These are phyloP conservation scores for Bradypus variegatus DNA, from an alignment of 2,797 vertebrate genomes.

Conservation along the genomic window DNA sequence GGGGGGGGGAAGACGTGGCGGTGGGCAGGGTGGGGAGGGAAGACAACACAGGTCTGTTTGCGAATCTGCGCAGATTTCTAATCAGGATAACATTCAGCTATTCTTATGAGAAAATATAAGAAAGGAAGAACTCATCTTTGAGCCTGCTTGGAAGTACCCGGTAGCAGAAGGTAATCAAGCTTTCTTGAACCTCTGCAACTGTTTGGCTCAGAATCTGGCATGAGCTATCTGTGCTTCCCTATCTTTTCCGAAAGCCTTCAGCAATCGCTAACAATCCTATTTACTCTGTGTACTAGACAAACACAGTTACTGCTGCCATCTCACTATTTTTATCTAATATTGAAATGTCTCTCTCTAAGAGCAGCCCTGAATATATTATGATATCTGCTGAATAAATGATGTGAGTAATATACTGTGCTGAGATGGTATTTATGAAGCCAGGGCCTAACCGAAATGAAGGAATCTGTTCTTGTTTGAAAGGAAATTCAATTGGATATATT, in stretches of 20 bases:
- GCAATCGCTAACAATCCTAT: slow-evolving; percentile 67
- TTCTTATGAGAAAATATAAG: slow-evolving; percentile 37
- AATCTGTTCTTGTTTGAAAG: slow-evolving; percentile 61
- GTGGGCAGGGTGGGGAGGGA: background rate
- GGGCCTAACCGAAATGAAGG: slow-evolving; percentile 55
- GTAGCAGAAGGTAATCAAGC: slow-evolving; percentile 46
- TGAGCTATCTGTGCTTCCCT: slow-evolving; percentile 38
- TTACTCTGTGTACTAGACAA: slow-evolving; percentile 61
- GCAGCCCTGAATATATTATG: slow-evolving; percentile 72
- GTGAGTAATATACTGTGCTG: slow-evolving; percentile 43
- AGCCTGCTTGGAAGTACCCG: background rate
- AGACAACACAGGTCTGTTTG: slow-evolving; percentile 12
- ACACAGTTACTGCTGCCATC: slow-evolving; percentile 53
- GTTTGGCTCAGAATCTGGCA: background rate
- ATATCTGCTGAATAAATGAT: slow-evolving; percentile 72
- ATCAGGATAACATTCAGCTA: slow-evolving; percentile 64
- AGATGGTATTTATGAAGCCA: slow-evolving; percentile 54
- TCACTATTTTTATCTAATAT: slow-evolving; percentile 73
- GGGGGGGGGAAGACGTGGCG: slow-evolving; percentile 36
- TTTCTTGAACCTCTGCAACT: background rate
- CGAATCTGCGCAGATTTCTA: slow-evolving; percentile 58
- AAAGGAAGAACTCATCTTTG: background rate
- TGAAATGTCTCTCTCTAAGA: slow-evolving; percentile 69
- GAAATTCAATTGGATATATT: slow-evolving; percentile 56
- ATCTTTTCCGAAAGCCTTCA: slow-evolving; percentile 51